A percentile compares a stretch with the other conserved stretches of the same genome.
Conservation (phyloP, 37 sponge, comb jelly and placozoan genomes). For the Agelas oroides region DNA sequence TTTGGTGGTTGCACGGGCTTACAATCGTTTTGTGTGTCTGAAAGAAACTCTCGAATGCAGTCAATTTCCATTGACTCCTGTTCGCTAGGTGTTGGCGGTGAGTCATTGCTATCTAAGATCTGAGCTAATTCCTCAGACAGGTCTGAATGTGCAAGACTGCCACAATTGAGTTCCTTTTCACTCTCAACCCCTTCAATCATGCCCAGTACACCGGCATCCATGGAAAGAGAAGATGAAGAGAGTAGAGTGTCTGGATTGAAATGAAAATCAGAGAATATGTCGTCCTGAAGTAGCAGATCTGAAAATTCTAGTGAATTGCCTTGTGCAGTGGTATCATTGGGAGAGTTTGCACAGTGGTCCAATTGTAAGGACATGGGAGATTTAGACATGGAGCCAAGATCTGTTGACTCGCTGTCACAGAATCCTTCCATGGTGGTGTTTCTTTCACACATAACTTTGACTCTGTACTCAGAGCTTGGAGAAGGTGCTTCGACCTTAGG, state of each 20-base stretch:
- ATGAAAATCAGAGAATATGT: neutral
- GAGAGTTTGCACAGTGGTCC: slow-evolving; percentile 2
- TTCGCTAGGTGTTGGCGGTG: neutral
- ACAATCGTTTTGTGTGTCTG: neutral
- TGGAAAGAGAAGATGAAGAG: slow-evolving; percentile 1
- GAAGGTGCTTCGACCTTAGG: neutral
- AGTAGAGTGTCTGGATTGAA: slow-evolving; percentile 69
- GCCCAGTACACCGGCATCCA: slow-evolving; percentile 9
- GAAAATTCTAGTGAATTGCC: neutral
- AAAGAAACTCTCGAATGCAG: slow-evolving; percentile 25
- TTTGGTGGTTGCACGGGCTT: neutral
- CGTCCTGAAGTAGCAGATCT: neutral
- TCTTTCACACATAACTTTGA: slow-evolving; percentile 22
- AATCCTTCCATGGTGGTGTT: neutral
- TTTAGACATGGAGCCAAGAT: neutral
- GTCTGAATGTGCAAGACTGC: neutral
- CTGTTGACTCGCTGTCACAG: slow-evolving; percentile 24
- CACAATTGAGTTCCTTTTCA: neutral
- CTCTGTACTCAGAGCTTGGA: neutral
- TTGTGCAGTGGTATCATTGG: neutral
- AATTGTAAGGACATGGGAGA: neutral
- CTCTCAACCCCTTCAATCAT: neutral
- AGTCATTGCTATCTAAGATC: neutral
- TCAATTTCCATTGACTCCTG: slow-evolving; percentile 5
- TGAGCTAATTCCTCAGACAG: neutral